phyloP scores from a whole-genome alignment of 92 coral and sea anemone genomes.

The Epizoanthus scotinus region DNA sequence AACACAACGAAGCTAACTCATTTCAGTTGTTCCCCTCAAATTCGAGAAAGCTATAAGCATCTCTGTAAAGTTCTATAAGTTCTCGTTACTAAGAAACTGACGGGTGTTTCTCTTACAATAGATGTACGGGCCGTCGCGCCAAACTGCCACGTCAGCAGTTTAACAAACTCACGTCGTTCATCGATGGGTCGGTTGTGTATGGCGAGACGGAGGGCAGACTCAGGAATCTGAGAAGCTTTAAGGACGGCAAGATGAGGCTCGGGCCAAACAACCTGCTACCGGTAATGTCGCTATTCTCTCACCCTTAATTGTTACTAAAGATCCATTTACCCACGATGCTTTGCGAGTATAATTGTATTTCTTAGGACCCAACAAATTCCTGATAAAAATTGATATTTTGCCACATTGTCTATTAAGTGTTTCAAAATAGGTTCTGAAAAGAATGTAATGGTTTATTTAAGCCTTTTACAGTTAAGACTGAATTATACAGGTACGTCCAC shows the following conservation, averaged over 20 bases:
- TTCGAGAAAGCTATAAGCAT: not conserved
- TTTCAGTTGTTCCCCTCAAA: too few species aligned
- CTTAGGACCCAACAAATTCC: too few species aligned
- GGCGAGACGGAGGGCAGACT: conserved; percentile 72
- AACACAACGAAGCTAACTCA: too few species aligned
- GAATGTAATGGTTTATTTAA: too few species aligned
- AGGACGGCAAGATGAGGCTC: conserved; percentile 85
- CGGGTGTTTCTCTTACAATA: not conserved
- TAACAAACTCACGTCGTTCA: conserved; percentile 81
- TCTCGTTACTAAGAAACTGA: not conserved
- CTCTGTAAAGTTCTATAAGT: not conserved
- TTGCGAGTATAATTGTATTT: too few species aligned
- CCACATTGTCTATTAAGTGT: too few species aligned
- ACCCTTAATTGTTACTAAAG: too few species aligned
- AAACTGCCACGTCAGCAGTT: conserved; percentile 76
- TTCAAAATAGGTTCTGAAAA: too few species aligned
- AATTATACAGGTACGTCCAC: too few species aligned
- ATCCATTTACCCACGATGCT: too few species aligned
- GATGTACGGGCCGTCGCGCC: conserved; percentile 78
- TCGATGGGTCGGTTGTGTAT: conserved; percentile 90
- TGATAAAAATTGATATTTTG: too few species aligned
- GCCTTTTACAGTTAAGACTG: too few species aligned
- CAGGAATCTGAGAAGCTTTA: conserved; percentile 63
- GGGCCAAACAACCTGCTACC: conserved; percentile 72
- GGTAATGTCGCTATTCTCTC: conserved; percentile 40